phyloP scores from a whole-genome alignment of 2,113 vertebrate species.

The Thamnophis sirtalis region DNA sequence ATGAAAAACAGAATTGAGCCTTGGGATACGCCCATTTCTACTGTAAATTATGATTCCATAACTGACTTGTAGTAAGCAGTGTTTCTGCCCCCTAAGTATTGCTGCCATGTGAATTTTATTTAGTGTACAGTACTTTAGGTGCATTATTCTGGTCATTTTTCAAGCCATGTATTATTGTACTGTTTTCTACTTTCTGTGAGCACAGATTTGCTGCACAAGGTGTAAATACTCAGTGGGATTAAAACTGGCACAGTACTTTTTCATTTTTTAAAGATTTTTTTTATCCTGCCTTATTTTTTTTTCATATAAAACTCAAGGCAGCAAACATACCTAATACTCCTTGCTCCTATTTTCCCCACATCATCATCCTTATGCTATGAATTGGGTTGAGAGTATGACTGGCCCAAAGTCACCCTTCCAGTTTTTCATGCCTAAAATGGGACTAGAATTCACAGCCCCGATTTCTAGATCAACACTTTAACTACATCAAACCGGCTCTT shows the following conservation, averaged over 20 bases:
- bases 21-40: slow-evolving; percentile 97
- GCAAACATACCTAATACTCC: neutral
- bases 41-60: slow-evolving; percentile 98
- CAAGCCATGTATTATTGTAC: slow-evolving; percentile 85
- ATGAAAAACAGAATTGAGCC: slow-evolving; percentile 95
- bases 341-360: neutral
- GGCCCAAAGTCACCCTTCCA: neutral
- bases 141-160: slow-evolving; percentile 78
- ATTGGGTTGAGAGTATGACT: neutral
- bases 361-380: neutral
- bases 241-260: slow-evolving; percentile 89
- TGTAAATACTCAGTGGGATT: slow-evolving; percentile 93
- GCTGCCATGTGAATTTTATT: slow-evolving; percentile 88
- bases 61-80: slow-evolving; percentile 93
- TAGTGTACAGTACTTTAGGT: slow-evolving; percentile 90
- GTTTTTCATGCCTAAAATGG: neutral
- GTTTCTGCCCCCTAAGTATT: slow-evolving; percentile 87
- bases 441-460: neutral
- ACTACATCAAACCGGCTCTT: slow-evolving; percentile 6
- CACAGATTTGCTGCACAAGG: slow-evolving; percentile 88
- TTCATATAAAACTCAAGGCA: neutral
- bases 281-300: neutral
- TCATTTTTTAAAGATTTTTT: neutral
- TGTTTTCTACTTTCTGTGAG: slow-evolving; percentile 86
- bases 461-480: neutral